A percentile compares a stretch with the other conserved stretches of the same genome.
phyloP scores from a whole-genome alignment of 2,888 invertebrate species.

The Brachyptera putata region DNA sequence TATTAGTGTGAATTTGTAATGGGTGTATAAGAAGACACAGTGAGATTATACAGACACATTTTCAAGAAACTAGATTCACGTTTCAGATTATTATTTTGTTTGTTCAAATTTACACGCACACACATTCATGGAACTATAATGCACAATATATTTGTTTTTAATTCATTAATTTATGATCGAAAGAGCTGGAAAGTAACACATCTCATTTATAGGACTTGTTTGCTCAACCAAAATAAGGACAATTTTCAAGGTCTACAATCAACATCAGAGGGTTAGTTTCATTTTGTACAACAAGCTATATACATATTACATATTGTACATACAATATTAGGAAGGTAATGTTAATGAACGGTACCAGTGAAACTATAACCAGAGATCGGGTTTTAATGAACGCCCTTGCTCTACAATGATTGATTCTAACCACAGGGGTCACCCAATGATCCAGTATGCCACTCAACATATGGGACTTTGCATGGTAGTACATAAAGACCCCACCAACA shows the following conservation, averaged over 20 bases:
- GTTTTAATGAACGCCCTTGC: too few species aligned
- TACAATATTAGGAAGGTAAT: neutral
- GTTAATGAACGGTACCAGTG: too few species aligned
- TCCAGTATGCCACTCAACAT: too few species aligned
- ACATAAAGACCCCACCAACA: too few species aligned
- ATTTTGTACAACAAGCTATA: neutral
- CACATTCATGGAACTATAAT: neutral
- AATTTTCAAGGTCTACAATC: too few species aligned
- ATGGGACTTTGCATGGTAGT: too few species aligned
- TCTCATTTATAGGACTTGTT: neutral
- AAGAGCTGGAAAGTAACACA: neutral
- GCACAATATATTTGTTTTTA: neutral
- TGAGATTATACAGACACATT: neutral
- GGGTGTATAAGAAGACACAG: neutral
- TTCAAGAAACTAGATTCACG: neutral
- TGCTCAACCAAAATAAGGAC: too few species aligned
- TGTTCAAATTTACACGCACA: neutral
- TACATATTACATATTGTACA: neutral
- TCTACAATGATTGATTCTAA: too few species aligned
- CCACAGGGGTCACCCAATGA: too few species aligned
- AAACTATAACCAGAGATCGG: too few species aligned
- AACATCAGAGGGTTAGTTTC: neutral
- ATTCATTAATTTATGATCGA: neutral
- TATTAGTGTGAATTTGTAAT: slow-evolving; percentile 5
- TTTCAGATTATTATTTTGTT: neutral